Base-by-base conservation (phyloP, 1,140 invertebrate genomes). In the Brachionus rubens region DNA sequence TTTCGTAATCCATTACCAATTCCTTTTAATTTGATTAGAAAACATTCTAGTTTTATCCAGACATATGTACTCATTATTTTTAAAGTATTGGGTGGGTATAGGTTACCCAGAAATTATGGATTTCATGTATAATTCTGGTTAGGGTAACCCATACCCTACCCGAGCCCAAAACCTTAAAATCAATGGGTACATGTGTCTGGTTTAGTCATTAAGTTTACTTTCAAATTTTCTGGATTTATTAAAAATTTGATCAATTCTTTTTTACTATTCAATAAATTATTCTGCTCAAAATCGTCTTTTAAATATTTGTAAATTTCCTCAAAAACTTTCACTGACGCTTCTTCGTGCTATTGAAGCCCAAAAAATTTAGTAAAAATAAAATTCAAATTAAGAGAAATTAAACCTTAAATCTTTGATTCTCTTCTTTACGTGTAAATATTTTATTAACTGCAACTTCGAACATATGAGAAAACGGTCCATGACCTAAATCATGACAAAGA, bases 401-500 rank as follows among this genome's bases (percentile, higher is more conserved):
- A 6, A 5, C 14, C 4, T 4, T 16, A 48, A 16, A 24, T 72
- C 12, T 9, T 16, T 40, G 24, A 28, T 56, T 79, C 76, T 76
- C 47, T 59, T 41, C n/a, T n/a, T n/a, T n/a, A n/a, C n/a, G n/a
- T 21, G 43, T 10, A 76, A 67, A 52, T 67, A 80, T 14, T 68
- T 40, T 43, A 21, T 72, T 26, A 4, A 77, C 41, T 30, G 75
- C 3, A 4, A 36, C 46, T 36, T 90, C 89, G 87, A 88, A 90
- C 0, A 83, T 78, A 80, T 90, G 89, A 24, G 87, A 88, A 80
- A 88, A 89, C 3, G 89, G 89, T 2, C 89, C 89, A 81, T 68
- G 78, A 30, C 89, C 89, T 1, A 90, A 78, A 80, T 91, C 89
- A 83, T 90, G 90, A 76, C 89, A 87, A 0, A 91, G 84, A 0